phyloP scores from a whole-genome alignment of 2,113 vertebrate species.

The Xiphophorus maculatus region DNA sequence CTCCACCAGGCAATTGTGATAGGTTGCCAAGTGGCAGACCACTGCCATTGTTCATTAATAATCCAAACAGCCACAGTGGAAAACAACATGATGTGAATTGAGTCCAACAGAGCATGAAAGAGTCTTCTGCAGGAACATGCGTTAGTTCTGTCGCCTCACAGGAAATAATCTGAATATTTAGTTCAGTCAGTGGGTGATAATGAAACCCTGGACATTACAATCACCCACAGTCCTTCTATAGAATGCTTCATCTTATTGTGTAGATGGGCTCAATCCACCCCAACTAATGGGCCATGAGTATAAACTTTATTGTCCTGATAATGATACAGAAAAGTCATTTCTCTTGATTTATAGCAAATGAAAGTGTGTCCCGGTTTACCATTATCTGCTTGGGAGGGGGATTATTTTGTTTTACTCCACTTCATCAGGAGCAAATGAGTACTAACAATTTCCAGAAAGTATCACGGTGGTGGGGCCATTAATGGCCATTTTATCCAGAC shows the following conservation, averaged over 20 bases:
- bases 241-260: conserved; percentile 1
- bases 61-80: conserved; percentile 54
- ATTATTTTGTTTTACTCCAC: neutral
- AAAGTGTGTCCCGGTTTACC: conserved; percentile 3
- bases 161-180: conserved; percentile 35
- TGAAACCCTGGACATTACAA: conserved; percentile 15
- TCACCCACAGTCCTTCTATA: conserved; percentile 32
- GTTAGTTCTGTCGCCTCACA: conserved; percentile 31
- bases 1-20: conserved; percentile 43
- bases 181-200: conserved; percentile 22
- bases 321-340: conserved; percentile 6
- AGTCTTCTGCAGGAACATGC: conserved; percentile 21
- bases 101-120: conserved; percentile 29
- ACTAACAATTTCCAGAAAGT: neutral
- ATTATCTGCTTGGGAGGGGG: conserved; percentile 10
- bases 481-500: neutral
- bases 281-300: conserved; percentile 6
- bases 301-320: conserved; percentile 12
- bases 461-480: neutral
- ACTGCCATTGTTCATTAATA: conserved; percentile 74
- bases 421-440: neutral
- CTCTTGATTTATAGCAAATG: conserved; percentile 11
- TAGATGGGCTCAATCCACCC: conserved; percentile 15
- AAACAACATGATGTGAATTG: conserved; percentile 32
- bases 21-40: conserved; percentile 52